Evolutionary conservation across 1,140 invertebrate genomes (phyloP), one percentile per base, ranked within the genome.

Genomic region (Drosophila rhopaloa): DNA sequence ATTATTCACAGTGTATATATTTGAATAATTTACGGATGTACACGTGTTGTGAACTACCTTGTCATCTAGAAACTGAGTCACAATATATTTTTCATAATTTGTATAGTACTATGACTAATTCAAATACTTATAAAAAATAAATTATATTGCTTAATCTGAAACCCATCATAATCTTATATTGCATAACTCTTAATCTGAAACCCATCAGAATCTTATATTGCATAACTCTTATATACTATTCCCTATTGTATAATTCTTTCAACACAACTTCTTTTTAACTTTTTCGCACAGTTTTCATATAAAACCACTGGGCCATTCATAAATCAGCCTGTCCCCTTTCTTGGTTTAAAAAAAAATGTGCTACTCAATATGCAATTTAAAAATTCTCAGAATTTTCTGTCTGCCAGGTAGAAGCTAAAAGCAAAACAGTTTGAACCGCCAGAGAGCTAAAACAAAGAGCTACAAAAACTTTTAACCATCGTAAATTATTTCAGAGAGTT

Each of bases 401-500:
- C 35, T 16, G 65, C 11, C 82, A 85, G 81, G 81, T 85, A 86
- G 48, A 57, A 78, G 43, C 41, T 48, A 32, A 66, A 66, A 47
- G 47, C 40, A 62, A 62, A 55, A 65, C 55, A 37, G 56, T 32
- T 65, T 14, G 27, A 68, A 54, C 27, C 24, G 16, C 35, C 46
- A 32, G 1, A 32, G 32, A 61, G 10, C 8, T 14, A 58, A 58
- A 59, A 59, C 57, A 59, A 48, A 59, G 32, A 43, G 60, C 58
- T 27, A 56, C 67, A 40, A 48, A 53, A 71, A 63, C 56, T 56
- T 58, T 56, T 44, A 61, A 76, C 59, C 51, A 58, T 76, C 76
- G 81, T 86, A 86, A 86, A 88, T 88, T 88, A 83, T 88, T 80
- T 83, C 79, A 50, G 61, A 83, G 71, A 79, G 71, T 88, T 83